Evolutionary conservation across 2,797 vertebrate species (phyloP).

Genomic region (Oreochromis grahami): DNA sequence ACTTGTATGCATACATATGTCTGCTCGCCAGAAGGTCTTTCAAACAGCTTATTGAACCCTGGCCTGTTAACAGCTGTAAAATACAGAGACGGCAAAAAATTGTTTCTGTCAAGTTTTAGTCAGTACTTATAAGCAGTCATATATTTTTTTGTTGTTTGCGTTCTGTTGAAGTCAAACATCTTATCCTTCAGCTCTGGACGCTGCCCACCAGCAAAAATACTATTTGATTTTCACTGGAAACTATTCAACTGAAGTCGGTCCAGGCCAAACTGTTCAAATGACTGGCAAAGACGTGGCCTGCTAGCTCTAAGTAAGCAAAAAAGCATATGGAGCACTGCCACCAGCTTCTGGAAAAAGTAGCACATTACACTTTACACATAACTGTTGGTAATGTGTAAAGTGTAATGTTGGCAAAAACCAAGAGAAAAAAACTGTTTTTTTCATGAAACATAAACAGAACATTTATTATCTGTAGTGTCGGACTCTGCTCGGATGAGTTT

Average conservation of each 20-base stretch:
- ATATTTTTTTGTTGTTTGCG: neutral
- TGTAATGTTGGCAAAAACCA: neutral
- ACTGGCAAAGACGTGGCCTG: neutral
- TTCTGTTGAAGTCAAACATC: neutral
- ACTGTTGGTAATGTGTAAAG: neutral
- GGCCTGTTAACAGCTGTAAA: neutral
- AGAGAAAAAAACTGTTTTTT: neutral
- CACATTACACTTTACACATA: neutral
- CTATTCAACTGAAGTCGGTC: neutral
- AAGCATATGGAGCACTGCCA: neutral
- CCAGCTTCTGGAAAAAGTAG: neutral
- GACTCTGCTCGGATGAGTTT: neutral
- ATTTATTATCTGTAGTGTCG: neutral
- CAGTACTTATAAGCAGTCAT: neutral
- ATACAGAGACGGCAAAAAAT: neutral
- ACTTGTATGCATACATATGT: neutral
- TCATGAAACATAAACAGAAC: neutral
- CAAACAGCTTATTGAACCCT: neutral
- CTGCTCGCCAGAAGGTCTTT: neutral
- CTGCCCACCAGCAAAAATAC: neutral
- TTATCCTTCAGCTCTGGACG: neutral
- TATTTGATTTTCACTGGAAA: neutral
- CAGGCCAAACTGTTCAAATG: neutral
- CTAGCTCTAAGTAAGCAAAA: neutral
- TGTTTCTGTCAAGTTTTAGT: neutral